Evolutionary conservation across 2,797 vertebrate genomes (phyloP), one percentile per base, ranked within the genome.

Genomic region (Eptatretus atami): DNA sequence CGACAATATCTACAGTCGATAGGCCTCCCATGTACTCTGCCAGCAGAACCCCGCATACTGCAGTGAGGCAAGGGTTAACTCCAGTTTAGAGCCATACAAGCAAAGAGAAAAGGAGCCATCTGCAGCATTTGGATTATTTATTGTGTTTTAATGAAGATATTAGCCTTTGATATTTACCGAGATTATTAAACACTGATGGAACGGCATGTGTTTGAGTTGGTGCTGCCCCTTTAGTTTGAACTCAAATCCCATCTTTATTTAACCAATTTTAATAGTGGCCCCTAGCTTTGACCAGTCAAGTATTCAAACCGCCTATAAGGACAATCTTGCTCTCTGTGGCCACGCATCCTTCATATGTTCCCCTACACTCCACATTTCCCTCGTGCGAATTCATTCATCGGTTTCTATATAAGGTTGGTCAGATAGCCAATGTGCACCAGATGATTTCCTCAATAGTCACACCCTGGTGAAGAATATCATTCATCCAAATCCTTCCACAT

Each of bases 91-190:
- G 31, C 31, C 31, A 44, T 44, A 10, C 25, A 11, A 24, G 57
- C 57, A 61, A n/a, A 61, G 15, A 61, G 15, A n/a, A 24, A 61
- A 61, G 11, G 11, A 24, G 57, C 31, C 31, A 44, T 44, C 31
- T 44, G 31, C 6, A 61, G 9, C 57, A 61, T 61, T 25, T 61
- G 57, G 15, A n/a, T 25, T 61, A 61, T 61, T n/a, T 61, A 61
- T 61, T 61, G 57, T 61, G 57, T 61, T 61, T 61, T 61, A 61
- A 24, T 61, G 57, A 61, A 61, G 57, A 61, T 25, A 61, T 61
- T 61, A 61, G 24, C 57, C 57, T 61, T 12, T 61, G 57, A 24
- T 61, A 61, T 61, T 61, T 61, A 61, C 57, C 25, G 57, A 11
- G 57, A 24, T 61, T 61, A 61, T 61, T 61, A 61, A 24, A 24